Conservation (phyloP, 2,113 vertebrate species). For the Delphinus delphis region DNA sequence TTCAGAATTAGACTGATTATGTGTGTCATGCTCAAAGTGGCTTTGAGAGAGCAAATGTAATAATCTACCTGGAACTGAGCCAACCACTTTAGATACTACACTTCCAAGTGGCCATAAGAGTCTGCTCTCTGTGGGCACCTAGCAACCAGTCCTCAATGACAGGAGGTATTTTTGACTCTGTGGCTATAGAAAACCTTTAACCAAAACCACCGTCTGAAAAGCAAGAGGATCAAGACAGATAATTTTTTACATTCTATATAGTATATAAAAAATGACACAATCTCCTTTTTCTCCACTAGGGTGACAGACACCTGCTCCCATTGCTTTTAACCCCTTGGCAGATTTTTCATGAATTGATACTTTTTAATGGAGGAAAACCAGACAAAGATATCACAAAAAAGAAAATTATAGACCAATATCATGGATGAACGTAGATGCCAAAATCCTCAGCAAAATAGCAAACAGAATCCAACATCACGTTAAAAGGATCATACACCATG, state of each 20-base stretch:
- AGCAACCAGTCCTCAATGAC: neutral
- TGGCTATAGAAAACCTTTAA: neutral
- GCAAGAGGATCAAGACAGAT: neutral
- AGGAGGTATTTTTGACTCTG: neutral
- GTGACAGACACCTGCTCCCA: neutral
- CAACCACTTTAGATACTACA: neutral
- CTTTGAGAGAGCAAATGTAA: conserved; percentile 12
- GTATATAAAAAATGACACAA: neutral
- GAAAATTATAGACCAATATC: too few species aligned
- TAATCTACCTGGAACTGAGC: conserved; percentile 1
- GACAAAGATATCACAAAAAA: too few species aligned
- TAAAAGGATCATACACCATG: too few species aligned
- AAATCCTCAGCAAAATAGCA: too few species aligned
- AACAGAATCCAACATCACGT: too few species aligned
- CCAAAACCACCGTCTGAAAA: neutral
- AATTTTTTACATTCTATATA: neutral
- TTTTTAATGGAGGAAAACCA: neutral
- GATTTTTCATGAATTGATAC: neutral
- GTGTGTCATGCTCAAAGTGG: neutral
- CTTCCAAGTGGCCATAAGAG: neutral
- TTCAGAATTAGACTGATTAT: conserved; percentile 6
- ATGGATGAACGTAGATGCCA: too few species aligned
- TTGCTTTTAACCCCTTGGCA: neutral
- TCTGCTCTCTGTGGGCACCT: neutral
- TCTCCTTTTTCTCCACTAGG: neutral